Base-by-base conservation (phyloP, 1,140 invertebrate genomes). In the Drosophila orosa region DNA sequence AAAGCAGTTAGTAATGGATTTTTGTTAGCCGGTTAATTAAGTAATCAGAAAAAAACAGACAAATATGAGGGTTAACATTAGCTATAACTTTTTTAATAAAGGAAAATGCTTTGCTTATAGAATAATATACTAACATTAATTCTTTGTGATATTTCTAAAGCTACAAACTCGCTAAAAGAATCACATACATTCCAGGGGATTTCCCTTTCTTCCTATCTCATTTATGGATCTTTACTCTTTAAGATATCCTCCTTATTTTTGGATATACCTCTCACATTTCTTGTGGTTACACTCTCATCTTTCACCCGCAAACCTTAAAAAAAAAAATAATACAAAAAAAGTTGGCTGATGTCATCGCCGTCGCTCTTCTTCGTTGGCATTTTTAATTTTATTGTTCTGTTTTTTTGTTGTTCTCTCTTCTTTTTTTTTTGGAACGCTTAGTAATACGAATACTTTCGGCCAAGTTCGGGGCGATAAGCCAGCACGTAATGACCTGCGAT, bases 401-500 rank as follows among this genome's bases (percentile, higher is more conserved):
- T 44, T 31, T 19, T 25, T 60, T 55, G 50, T 58, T 58, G 25
- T 33, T 59, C 19, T 25, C 1, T 15, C 31, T 12, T 24, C 13
- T 7, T 27, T 22, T 33, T 27, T 48, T 37, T 60, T 62, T 56
- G 22, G 55, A 52, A 56, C 60, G 80, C 62, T 76, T 78, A 67
- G 47, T 67, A 56, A 77, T 74, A 62, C 62, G 57, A 37, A 73
- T 65, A 74, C 66, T 60, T 50, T 75, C 48, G 52, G 31, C 54
- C 57, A 47, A 73, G 62, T 81, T 85, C 27, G 62, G 62, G 45
- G 61, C 47, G 73, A 75, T 75, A 75, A 75, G 73, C 72, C 61
- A 68, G 81, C 82, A 85, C 81, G 81, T 66, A 75, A 75, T 85
- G 81, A 85, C 82, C 78, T 54, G 58, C 60, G 59, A 55, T 75